Conservation (phyloP, 2,113 vertebrate species). For the Campylorhamphus procurvoides region DNA sequence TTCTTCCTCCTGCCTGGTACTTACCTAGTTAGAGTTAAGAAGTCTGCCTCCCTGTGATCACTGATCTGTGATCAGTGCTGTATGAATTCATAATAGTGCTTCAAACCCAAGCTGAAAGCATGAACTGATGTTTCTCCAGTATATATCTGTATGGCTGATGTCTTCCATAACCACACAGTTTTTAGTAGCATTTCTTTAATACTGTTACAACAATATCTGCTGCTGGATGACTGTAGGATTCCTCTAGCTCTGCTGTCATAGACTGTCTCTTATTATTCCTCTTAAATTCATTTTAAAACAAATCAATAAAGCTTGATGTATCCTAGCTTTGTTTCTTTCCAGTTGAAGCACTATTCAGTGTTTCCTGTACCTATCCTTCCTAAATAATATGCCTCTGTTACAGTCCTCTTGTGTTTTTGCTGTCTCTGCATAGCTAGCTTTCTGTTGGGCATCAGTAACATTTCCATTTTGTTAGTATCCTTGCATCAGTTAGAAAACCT, state of each 20-base stretch:
- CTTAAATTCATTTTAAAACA: neutral
- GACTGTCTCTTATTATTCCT: neutral
- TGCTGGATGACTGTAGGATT: neutral
- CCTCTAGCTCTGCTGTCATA: neutral
- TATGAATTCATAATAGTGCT: neutral
- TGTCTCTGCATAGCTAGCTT: neutral
- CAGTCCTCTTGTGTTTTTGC: neutral
- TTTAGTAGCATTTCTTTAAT: neutral
- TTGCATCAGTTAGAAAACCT: neutral
- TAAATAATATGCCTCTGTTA: neutral
- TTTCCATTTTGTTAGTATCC: neutral
- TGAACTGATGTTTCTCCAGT: neutral
- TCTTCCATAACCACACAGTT: neutral
- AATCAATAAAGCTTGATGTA: neutral
- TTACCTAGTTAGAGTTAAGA: neutral
- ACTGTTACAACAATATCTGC: neutral
- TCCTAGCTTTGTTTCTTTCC: neutral
- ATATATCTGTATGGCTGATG: neutral
- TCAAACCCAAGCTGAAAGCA: neutral
- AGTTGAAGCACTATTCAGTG: neutral
- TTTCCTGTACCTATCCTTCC: neutral
- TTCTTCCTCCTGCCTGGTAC: neutral
- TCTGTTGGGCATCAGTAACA: neutral
- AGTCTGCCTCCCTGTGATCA: fast-evolving
- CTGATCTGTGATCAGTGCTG: neutral